phyloP scores from a whole-genome alignment of 2,888 invertebrate genomes.

The Shargacucullia verbasci region DNA sequence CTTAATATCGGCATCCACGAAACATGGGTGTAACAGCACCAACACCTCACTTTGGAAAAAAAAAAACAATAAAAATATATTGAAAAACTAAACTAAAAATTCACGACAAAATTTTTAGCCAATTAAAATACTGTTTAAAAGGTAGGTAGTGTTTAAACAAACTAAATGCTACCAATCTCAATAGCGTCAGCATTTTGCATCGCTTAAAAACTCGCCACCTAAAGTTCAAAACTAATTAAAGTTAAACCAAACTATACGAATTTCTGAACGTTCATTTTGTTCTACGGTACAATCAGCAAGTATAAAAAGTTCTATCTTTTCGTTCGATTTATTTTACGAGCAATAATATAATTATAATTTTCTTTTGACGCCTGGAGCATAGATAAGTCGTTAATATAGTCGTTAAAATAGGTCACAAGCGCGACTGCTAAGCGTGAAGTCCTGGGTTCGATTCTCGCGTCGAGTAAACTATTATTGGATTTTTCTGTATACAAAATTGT shows the following conservation, averaged over 20 bases:
- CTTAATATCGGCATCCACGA: no score
- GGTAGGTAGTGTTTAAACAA: constrained; percentile 12
- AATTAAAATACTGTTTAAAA: neutral
- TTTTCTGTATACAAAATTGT: no score
- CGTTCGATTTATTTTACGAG: constrained; percentile 37
- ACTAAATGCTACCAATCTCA: constrained; percentile 51
- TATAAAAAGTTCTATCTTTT: constrained; percentile 29
- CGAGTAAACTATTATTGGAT: no score
- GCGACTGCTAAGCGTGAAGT: no score
- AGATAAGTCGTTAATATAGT: no score
- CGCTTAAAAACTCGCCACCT: constrained; percentile 55
- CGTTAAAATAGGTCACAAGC: no score
- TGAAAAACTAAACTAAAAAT: no score
- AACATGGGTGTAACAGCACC: no score
- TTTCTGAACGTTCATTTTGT: constrained; percentile 32
- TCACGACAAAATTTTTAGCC: neutral
- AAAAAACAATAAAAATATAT: no score
- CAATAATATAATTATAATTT: constrained; percentile 8
- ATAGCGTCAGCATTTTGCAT: constrained; percentile 57
- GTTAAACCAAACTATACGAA: constrained; percentile 44
- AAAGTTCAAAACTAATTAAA: constrained; percentile 53
- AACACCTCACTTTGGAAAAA: no score
- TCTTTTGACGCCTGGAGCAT: constrained; percentile 4
- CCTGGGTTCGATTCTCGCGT: no score
- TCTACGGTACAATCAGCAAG: constrained; percentile 23